Percentiles rank a stretch among this genome's conserved stretches.
phyloP scores from a whole-genome alignment of 53 echinoderm and acorn worm genomes.

The Stichopus horrens region DNA sequence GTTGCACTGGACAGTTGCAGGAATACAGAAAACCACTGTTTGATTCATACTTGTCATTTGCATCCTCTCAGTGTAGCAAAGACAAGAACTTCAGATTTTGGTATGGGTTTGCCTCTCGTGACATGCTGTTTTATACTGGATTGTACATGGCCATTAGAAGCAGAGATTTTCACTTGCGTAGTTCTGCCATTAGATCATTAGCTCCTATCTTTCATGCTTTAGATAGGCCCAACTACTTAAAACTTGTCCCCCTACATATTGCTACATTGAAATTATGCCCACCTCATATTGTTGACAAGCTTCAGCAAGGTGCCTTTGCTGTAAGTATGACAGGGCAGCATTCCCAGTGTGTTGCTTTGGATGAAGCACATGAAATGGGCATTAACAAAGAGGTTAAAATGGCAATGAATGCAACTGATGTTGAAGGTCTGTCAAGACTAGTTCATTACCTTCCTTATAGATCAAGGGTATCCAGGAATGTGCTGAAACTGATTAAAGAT shows the following conservation, averaged over 20 bases:
- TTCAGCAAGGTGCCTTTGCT: constrained; percentile 52
- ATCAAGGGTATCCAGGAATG: not conserved
- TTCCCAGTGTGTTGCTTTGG: too few relatives aligned
- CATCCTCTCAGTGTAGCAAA: not conserved
- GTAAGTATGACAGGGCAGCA: not conserved
- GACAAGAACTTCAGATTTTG: constrained; percentile 26
- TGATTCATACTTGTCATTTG: not conserved
- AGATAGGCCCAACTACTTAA: constrained; percentile 51
- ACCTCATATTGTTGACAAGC: not conserved
- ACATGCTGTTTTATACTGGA: constrained; percentile 5
- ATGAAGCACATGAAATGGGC: constrained; percentile 1
- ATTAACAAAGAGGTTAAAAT: not conserved
- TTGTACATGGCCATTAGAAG: constrained; percentile 53
- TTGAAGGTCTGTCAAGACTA: not conserved
- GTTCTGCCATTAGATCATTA: constrained; percentile 41
- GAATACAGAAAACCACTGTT: not conserved
- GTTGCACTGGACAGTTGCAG: too few relatives aligned
- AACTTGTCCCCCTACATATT: constrained; percentile 48
- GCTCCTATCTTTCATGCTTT: constrained; percentile 55
- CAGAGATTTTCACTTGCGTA: constrained; percentile 46
- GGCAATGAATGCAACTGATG: not conserved
- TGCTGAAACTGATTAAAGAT: not conserved
- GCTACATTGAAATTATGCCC: constrained; percentile 34
- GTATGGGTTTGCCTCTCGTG: constrained; percentile 24
- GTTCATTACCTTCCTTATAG: constrained; percentile 31